Evolutionary conservation across 2,113 vertebrate species (phyloP), one percentile per base, ranked within the genome.

Genomic region (Nannospalax galili): DNA sequence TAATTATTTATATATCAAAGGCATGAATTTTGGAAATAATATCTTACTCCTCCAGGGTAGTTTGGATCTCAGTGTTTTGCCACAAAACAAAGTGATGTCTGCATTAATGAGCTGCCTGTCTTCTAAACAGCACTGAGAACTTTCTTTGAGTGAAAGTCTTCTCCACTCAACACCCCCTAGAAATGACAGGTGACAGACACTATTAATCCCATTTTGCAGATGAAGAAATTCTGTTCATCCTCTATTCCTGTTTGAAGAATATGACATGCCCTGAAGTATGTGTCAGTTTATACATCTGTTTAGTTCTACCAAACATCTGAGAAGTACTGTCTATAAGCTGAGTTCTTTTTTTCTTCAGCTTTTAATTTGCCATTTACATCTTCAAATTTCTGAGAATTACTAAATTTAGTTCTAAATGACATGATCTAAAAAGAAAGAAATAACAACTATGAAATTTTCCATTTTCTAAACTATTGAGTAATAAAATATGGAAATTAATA

Each of bases 191-290:
- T 81, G 84, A 79, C 24, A 85, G 92, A 88, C 28, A 64, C 62
- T 80, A 80, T 75, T 78, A 89, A 65, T 93, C 91, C 88, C 94
- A 93, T 94, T 94, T 94, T 92, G n/a, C 79, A 96, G 91, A 95
- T 88, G 88, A 91, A 95, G 45, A 86, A 92, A 70, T 69, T 62
- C 35, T 70, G 58, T 35, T 89, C 65, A 74, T 89, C 58, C n/a
- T 85, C 52, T 40, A 67, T 85, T 92, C 92, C 74, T 84, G 19
- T 58, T 78, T 92, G 85, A 96, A 94, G 92, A 90, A 87, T 60
- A 82, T 95, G 74, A 90, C 69, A 87, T 90, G n/a, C 92, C 81
- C 89, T 78, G 85, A 58, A 94, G 69, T 78, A n/a, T 60, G 58
- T 93, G 81, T 82, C 86, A 90, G 60, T 79, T 82, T 73, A 77